A percentile compares a stretch with the other conserved stretches of the same genome.
Conservation (phyloP, 2,888 invertebrate species). For the Alloscopus bannaensis region DNA sequence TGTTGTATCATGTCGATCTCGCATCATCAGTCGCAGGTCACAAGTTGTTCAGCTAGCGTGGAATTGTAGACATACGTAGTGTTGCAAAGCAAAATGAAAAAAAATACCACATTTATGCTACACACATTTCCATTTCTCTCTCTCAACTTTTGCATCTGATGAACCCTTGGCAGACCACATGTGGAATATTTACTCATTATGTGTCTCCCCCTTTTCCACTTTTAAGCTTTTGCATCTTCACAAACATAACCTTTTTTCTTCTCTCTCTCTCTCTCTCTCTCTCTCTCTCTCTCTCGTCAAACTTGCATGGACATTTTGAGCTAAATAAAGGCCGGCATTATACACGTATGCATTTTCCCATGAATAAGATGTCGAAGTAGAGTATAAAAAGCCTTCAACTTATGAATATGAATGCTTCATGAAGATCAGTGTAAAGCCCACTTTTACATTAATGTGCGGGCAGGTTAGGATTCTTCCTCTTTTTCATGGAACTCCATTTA, state of each 20-base stretch:
- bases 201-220: conserved; percentile 18
- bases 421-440: neutral
- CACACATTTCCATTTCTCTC: neutral
- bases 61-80: too few species aligned
- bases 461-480: conserved; percentile 27
- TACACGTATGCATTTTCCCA: conserved; percentile 43
- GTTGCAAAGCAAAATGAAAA: neutral
- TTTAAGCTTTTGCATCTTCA: conserved; percentile 8
- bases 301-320: neutral
- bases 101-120: conserved; percentile 5
- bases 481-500: too few species aligned
- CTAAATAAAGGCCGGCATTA: conserved; percentile 12
- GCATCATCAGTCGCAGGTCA: conserved; percentile 2
- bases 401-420: neutral
- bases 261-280: neutral
- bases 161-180: conserved; percentile 40
- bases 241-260: neutral
- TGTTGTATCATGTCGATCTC: neutral
- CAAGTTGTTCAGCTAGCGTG: neutral
- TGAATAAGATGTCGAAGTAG: conserved; percentile 40
- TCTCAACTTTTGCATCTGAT: conserved; percentile 31
- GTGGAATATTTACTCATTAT: conserved; percentile 62
- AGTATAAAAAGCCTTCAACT: neutral
- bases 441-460: conserved; percentile 37
- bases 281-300: neutral